phyloP scores from a whole-genome alignment of 2,888 invertebrate genomes.

The Spilosoma lubricipeda region DNA sequence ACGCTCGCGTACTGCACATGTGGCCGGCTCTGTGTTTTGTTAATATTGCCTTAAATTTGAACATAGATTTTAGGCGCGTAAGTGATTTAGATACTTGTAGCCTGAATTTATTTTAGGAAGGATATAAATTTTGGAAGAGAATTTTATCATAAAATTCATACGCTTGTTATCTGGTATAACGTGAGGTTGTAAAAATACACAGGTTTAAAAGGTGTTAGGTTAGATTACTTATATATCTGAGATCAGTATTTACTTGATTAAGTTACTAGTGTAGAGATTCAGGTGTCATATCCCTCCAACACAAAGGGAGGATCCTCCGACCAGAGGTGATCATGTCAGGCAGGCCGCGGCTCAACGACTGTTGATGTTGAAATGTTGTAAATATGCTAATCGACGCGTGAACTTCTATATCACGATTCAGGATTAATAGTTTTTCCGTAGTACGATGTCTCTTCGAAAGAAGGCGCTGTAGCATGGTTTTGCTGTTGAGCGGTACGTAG shows the following conservation, averaged over 20 bases:
- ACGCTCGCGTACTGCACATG: slow-evolving; percentile 49
- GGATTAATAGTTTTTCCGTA: too few species aligned
- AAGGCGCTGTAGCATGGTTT: too few species aligned
- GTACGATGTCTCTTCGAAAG: too few species aligned
- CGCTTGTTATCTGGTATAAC: background rate
- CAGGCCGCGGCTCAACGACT: too few species aligned
- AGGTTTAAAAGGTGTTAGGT: background rate
- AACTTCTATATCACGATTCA: too few species aligned
- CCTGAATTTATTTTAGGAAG: slow-evolving; percentile 20
- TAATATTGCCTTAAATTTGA: slow-evolving; percentile 49
- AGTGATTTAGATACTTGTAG: slow-evolving; percentile 30
- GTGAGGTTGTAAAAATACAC: background rate
- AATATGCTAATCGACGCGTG: too few species aligned
- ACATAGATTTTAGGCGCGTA: slow-evolving; percentile 44
- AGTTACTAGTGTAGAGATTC: background rate
- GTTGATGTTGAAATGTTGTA: too few species aligned
- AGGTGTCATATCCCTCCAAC: too few species aligned
- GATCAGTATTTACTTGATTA: background rate
- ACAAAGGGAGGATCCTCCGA: too few species aligned
- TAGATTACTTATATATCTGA: background rate
- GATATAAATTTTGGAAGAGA: slow-evolving; percentile 7
- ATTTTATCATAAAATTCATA: slow-evolving; percentile 1
- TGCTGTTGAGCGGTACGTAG: too few species aligned
- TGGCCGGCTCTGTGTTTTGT: slow-evolving; percentile 51
- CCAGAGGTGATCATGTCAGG: too few species aligned